Evolutionary conservation across 2,888 invertebrate genomes (phyloP).

Genomic region (Lordiphosa fenestrarum): DNA sequence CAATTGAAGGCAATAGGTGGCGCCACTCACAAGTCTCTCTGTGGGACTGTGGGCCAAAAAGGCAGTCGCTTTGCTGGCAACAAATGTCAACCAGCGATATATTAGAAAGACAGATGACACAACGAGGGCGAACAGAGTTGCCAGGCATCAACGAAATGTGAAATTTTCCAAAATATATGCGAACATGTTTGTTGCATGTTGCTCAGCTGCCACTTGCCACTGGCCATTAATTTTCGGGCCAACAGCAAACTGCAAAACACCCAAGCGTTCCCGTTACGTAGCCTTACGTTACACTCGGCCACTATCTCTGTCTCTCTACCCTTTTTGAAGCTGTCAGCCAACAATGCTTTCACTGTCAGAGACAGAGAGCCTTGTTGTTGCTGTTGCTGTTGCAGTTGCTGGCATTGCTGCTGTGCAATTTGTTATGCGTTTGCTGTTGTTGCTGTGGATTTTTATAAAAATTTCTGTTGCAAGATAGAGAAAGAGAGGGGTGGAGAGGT

Average conservation of each 20-base stretch:
- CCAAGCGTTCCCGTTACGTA: slow-evolving; percentile 14
- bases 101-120: slow-evolving; percentile 49
- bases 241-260: slow-evolving; percentile 42
- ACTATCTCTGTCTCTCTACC: slow-evolving; percentile 14
- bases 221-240: slow-evolving; percentile 68
- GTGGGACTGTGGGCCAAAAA: slow-evolving; percentile 1
- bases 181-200: slow-evolving; percentile 25
- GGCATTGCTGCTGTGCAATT: slow-evolving; percentile 37
- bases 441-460: slow-evolving; percentile 56
- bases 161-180: slow-evolving; percentile 11
- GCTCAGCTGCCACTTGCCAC: slow-evolving; percentile 62
- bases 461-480: slow-evolving; percentile 44
- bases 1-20: slow-evolving; percentile 27
- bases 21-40: slow-evolving; percentile 13
- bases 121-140: slow-evolving; percentile 18
- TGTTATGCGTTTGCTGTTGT: slow-evolving; percentile 39
- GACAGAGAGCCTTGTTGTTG: slow-evolving; percentile 39
- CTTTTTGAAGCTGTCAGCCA: slow-evolving; percentile 61
- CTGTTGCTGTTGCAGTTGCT: slow-evolving; percentile 17
- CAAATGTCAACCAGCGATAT: slow-evolving; percentile 41
- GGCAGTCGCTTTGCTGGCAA: slow-evolving; percentile 15
- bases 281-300: slow-evolving; percentile 37
- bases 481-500: slow-evolving; percentile 2
- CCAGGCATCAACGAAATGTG: slow-evolving; percentile 21
- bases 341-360: slow-evolving; percentile 75